Percentiles rank a stretch among this genome's conserved stretches.
These are phyloP conservation scores for Drosophila maculinotata DNA, from an alignment of 2,888 invertebrate genomes.

Conservation along the genomic window DNA sequence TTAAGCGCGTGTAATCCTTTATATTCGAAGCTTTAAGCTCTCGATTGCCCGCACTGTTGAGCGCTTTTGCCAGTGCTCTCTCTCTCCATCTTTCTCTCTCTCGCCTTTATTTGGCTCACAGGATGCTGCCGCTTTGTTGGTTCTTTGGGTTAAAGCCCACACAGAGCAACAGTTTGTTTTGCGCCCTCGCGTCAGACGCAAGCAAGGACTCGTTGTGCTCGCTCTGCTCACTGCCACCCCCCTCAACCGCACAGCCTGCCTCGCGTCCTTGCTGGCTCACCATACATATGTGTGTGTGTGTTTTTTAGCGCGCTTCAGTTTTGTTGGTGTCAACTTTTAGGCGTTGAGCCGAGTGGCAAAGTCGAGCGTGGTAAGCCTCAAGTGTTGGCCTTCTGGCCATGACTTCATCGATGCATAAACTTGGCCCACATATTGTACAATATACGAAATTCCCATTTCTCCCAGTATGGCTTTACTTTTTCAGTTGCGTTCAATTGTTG, in stretches of 20 bases:
- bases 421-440: slow-evolving; percentile 18
- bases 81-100: slow-evolving; percentile 11
- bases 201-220: slow-evolving; percentile 55
- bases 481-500: slow-evolving; percentile 1
- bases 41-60: slow-evolving; percentile 22
- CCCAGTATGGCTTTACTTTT: not conserved
- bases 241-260: no score
- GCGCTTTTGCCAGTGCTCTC: slow-evolving; percentile 16
- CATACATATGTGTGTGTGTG: not conserved
- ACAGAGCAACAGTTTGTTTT: slow-evolving; percentile 80
- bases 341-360: slow-evolving; percentile 13
- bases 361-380: slow-evolving; percentile 64
- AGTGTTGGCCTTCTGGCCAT: slow-evolving; percentile 27
- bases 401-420: slow-evolving; percentile 58
- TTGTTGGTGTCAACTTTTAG: slow-evolving; percentile 16
- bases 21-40: slow-evolving; percentile 63
- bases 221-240: slow-evolving; percentile 6
- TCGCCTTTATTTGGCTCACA: slow-evolving; percentile 11
- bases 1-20: slow-evolving; percentile 70
- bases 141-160: slow-evolving; percentile 3
- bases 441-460: no score
- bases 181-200: slow-evolving; percentile 62
- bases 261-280: slow-evolving; percentile 5
- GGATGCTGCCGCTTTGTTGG: slow-evolving; percentile 38
- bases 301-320: not conserved